Evolutionary conservation across 1,140 invertebrate species (phyloP), one percentile per base, ranked within the genome.

Genomic region (Bilobella aurantiaca): DNA sequence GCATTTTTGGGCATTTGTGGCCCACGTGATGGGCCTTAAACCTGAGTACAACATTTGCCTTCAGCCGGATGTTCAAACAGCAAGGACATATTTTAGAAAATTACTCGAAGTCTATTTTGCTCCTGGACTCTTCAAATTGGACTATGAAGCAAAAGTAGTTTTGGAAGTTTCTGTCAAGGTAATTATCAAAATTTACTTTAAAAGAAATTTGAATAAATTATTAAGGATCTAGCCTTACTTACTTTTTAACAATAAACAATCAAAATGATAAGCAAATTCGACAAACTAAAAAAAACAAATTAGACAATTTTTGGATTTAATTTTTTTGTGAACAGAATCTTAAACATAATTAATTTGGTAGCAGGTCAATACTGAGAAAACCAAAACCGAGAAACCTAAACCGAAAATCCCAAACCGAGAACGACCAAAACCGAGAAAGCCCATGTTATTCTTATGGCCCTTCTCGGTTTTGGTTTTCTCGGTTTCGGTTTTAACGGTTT

Each of bases 111-210:
- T 3, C 8, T 59, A 59, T 29, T 12, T 59, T 5, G 23, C 23
- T 25, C 58, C 58, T n/a, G 8, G 8, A 5, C 58, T 59, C 28
- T 59, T 59, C 28, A 8, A 59, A 12, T 34, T 59, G 58, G 58
- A 59, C 31, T 59, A 59, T 34, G 58, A 59, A 29, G 31, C 28
- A 8, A 59, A 59, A 29, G 58, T 30, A n/a, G 23, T 30, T 5
- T 30, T 59, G 8, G 14, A 59, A 34, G 18, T 30, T 5, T 8
- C 28, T 18, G 8, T 30, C 3, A 59, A 59, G 58, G 58, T 59
- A 59, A 59, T 53, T n/a, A n/a, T n/a, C n/a, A 53, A 5, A 53
- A 23, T 23, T 14, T 5, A 14, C 5, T 53, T 53, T 53, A 53
- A 53, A 53, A 53, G 5, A 42, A 42, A 42, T 12, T 12, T 42